Evolutionary conservation across 2,797 vertebrate species (phyloP), one percentile per base, ranked within the genome.

Genomic region (Enteromius fasciolatus): DNA sequence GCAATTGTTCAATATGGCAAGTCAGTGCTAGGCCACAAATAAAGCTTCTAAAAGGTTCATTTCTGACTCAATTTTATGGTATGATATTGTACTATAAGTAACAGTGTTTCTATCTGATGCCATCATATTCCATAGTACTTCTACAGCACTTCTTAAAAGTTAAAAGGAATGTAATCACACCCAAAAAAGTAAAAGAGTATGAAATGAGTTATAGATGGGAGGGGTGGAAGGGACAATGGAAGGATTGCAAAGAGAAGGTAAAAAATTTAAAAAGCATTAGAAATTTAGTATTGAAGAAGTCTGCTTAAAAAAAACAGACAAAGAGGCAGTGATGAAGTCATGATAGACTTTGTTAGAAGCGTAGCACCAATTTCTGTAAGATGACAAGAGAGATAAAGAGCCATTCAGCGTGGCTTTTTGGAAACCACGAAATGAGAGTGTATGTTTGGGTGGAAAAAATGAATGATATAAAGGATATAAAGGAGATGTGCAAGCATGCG

Each of bases 361-460:
- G 81, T 79, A 78, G 81, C 72, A 76, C 52, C 89, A 87, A 86
- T 48, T 83, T 85, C 41, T 75, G 81, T 79, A 86, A 89, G 83
- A 89, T 46, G 87, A 87, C 84, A 78, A 86, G 36, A 57, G 77
- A 23, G 46, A 76, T 59, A 73, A 76, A 75, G 64, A 67, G 25
- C 23, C 52, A 57, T 80, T 78, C 52, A 72, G 46, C 31, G 3
- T 50, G 67, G 3, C 54, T 77, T 44, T 85, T 75, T 81, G 75
- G 33, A 76, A 83, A 59, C 23, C 10, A 18, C 0, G 0, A 74
- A 76, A 52, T 33, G 69, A 48, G 70, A 76, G 46, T 46, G 59
- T 66, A 52, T 75, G 77, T 68, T 75, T 59, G 57, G 72, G 18
- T 39, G 39, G 20, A 76, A 77, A 61, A 52, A 50, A 48, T 46